Percentiles rank a stretch among this genome's conserved stretches.
phyloP scores from a whole-genome alignment of 1,140 invertebrate genomes.

The Harpegnathos saltator region DNA sequence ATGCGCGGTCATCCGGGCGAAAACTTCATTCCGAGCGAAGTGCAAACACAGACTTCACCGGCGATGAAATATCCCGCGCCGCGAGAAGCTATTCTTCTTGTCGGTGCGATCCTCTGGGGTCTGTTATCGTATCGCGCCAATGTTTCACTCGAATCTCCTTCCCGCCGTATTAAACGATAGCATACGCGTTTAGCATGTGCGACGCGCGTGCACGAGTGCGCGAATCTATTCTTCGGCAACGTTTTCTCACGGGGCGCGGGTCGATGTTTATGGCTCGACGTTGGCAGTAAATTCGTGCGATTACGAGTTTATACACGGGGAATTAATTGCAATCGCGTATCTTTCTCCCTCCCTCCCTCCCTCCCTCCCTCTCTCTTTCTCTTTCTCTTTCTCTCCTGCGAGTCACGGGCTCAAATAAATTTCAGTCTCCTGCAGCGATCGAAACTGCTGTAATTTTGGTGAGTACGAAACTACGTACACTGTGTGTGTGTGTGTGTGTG shows the following conservation, averaged over 20 bases:
- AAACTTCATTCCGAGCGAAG: conserved; percentile 41
- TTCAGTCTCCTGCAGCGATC: conserved; percentile 1
- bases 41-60: conserved; percentile 57
- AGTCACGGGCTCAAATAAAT: neutral
- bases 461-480: no score
- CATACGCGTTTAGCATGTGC: neutral
- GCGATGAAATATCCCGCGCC: conserved; percentile 17
- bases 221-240: conserved; percentile 42
- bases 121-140: neutral
- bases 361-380: no score
- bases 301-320: neutral
- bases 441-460: neutral
- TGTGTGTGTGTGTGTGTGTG: no score
- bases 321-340: conserved; percentile 42
- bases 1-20: conserved; percentile 71
- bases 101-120: conserved; percentile 5
- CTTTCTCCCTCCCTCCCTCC: no score
- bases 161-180: neutral
- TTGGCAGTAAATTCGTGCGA: conserved; percentile 21
- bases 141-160: conserved; percentile 39
- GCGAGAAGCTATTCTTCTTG: conserved; percentile 2
- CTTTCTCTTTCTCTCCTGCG: no score
- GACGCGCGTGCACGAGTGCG: conserved; percentile 16
- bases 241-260: conserved; percentile 17
- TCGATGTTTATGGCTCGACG: conserved; percentile 15